Percentiles rank a stretch among this genome's conserved stretches.
These are phyloP conservation scores for Gymnopithys bicolor DNA, from an alignment of 2,797 vertebrate species.

Conservation along the genomic window DNA sequence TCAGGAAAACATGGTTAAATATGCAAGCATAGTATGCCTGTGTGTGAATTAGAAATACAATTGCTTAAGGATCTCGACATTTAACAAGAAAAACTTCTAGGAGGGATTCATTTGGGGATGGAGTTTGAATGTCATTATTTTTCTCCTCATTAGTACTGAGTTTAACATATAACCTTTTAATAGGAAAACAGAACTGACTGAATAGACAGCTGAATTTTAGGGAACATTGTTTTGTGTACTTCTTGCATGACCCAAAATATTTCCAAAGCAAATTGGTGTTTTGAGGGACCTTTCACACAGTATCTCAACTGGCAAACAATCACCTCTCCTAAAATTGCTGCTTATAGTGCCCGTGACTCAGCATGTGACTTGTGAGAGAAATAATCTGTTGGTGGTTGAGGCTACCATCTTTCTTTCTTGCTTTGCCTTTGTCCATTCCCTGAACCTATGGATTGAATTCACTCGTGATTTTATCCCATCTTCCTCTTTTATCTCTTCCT, in stretches of 20 bases:
- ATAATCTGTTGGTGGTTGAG: background rate
- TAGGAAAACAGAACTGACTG: background rate
- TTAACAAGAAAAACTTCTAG: background rate
- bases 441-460: background rate
- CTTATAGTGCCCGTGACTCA: background rate
- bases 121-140: background rate
- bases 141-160: background rate
- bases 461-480: background rate
- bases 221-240: background rate
- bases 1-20: constrained; percentile 28
- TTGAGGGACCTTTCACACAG: background rate
- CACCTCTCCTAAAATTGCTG: background rate
- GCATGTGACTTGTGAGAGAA: background rate
- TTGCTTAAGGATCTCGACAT: background rate
- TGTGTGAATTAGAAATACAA: background rate
- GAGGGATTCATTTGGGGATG: background rate
- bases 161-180: background rate
- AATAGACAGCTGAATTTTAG: background rate
- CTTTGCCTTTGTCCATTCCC: background rate
- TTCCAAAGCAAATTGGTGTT: background rate
- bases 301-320: background rate
- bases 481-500: background rate
- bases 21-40: background rate
- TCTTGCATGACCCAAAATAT: background rate
- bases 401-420: background rate